A percentile compares a stretch with the other conserved stretches of the same genome.
phyloP scores from a whole-genome alignment of 2,113 vertebrate species.

The Pseudorasbora parva region DNA sequence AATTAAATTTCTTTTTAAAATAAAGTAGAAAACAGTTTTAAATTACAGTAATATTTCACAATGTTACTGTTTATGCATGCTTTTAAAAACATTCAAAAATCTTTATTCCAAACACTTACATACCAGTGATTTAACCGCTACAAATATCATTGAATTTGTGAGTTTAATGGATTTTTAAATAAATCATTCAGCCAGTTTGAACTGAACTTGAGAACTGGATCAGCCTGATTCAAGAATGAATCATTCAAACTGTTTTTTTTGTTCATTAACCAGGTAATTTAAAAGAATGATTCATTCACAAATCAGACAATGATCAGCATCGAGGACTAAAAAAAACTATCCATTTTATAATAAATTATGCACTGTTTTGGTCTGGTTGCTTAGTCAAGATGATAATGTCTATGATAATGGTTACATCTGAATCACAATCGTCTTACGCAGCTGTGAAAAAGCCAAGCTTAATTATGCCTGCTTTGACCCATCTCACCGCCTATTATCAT shows the following conservation, averaged over 20 bases:
- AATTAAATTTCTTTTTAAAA: too few species aligned
- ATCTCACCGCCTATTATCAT: neutral
- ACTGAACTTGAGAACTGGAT: neutral
- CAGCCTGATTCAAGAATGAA: neutral
- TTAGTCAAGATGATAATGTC: constrained; percentile 1
- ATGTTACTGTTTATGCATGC: too few species aligned
- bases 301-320: neutral
- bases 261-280: neutral
- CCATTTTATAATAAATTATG: neutral
- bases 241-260: neutral
- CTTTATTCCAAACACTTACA: too few species aligned
- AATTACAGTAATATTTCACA: too few species aligned
- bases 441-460: neutral
- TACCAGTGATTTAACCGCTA: neutral
- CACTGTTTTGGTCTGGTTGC: neutral
- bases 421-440: constrained; percentile 7
- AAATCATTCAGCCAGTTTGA: neutral
- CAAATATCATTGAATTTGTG: neutral
- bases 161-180: neutral
- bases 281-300: neutral
- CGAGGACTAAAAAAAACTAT: neutral
- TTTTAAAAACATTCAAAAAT: too few species aligned
- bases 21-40: too few species aligned
- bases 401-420: neutral
- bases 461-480: neutral